Percentiles rank a stretch among this genome's conserved stretches.
These are phyloP conservation scores for Melanaphis sacchari DNA, from an alignment of 1,140 invertebrate species.

Conservation along the genomic window DNA sequence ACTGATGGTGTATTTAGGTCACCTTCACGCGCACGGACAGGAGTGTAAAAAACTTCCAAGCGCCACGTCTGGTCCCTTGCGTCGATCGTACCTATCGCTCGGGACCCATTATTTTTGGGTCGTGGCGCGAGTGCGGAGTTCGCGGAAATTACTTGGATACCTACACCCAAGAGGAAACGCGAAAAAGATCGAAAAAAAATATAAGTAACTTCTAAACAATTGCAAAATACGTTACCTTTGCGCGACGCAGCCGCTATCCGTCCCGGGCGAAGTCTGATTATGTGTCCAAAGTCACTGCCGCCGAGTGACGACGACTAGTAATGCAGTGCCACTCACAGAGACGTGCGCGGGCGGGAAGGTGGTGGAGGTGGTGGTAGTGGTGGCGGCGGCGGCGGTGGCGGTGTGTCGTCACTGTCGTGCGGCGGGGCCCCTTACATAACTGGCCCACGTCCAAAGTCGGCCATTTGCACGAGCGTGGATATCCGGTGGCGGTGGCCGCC, in stretches of 20 bases:
- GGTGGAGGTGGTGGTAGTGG: slow-evolving; percentile 26
- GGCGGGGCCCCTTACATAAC: slow-evolving; percentile 56
- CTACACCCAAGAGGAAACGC: neutral
- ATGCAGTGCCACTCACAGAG: slow-evolving; percentile 39
- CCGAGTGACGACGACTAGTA: slow-evolving; percentile 24
- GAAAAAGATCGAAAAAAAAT: neutral
- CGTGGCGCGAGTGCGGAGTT: neutral
- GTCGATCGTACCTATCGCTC: too few relatives aligned
- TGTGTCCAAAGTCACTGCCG: slow-evolving; percentile 40
- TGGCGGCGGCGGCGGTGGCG: slow-evolving; percentile 21
- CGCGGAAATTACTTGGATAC: neutral
- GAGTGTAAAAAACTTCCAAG: neutral
- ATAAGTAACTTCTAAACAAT: neutral
- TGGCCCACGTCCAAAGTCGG: slow-evolving; percentile 56
- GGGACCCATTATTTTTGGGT: neutral
- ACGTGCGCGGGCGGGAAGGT: slow-evolving; percentile 41
- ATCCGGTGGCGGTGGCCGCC: neutral
- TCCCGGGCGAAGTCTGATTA: slow-evolving; percentile 14
- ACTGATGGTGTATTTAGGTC: slow-evolving; percentile 41
- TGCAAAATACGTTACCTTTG: slow-evolving; percentile 20
- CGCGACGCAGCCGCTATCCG: neutral
- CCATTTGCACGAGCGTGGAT: slow-evolving; percentile 51
- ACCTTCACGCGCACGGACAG: slow-evolving; percentile 12
- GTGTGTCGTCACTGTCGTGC: slow-evolving; percentile 56
- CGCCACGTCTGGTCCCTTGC: neutral